Evolutionary conservation across 2,113 vertebrate genomes (phyloP).

Genomic region (Mohoua ochrocephala): DNA sequence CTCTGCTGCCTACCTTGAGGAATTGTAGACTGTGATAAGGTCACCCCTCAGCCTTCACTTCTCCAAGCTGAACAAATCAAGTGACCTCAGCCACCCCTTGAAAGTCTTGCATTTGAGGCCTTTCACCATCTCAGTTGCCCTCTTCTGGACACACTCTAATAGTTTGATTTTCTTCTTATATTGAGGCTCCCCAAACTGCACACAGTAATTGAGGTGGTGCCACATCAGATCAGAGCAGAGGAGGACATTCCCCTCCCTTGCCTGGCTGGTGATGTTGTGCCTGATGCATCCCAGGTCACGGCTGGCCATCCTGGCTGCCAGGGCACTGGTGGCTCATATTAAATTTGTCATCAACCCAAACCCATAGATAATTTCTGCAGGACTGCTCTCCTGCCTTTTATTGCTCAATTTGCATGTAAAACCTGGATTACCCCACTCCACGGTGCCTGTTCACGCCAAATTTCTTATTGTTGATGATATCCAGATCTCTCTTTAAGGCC

Average conservation of each 20-base stretch:
- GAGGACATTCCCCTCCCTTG: accelerated
- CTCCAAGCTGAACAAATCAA: background rate
- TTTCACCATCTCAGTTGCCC: background rate
- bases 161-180: background rate
- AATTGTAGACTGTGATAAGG: background rate
- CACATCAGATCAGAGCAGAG: background rate
- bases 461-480: background rate
- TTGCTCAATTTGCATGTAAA: background rate
- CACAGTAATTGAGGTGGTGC: no score
- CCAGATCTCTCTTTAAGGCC: background rate
- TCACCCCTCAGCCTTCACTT: background rate
- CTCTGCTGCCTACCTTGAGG: background rate
- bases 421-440: background rate
- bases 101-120: background rate
- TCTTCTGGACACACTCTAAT: background rate
- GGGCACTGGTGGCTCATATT: background rate
- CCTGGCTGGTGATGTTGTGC: background rate
- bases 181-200: background rate
- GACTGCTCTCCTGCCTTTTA: background rate
- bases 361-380: background rate
- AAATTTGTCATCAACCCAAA: background rate
- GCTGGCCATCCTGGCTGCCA: accelerated
- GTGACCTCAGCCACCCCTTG: background rate
- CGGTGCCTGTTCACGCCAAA: background rate
- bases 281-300: accelerated